Percentiles rank a stretch among this genome's conserved stretches.
Evolutionary conservation across 35 echinoderm and acorn worm genomes (phyloP).

Genomic region (Amphiura filiformis): DNA sequence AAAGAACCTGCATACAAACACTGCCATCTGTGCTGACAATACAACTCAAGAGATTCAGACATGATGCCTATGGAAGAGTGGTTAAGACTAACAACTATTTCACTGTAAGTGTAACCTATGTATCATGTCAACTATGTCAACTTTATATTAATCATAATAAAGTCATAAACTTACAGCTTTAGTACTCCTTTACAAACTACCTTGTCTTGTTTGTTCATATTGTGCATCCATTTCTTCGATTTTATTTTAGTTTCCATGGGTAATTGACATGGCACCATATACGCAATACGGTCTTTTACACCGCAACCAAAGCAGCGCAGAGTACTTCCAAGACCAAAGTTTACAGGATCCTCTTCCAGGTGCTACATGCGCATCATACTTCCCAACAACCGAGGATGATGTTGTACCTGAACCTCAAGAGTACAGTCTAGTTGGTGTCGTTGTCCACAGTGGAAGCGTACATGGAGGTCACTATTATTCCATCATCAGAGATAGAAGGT

Average conservation of each 20-base stretch:
- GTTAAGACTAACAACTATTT: neutral
- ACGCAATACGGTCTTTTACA: neutral
- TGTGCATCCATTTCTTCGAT: too few relatives aligned
- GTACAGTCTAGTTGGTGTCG: slow-evolving; percentile 90
- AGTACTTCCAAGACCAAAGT: too few relatives aligned
- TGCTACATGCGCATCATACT: neutral
- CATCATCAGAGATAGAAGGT: slow-evolving; percentile 45
- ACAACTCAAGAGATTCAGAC: slow-evolving; percentile 97
- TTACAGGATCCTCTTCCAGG: neutral
- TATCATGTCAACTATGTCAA: too few relatives aligned
- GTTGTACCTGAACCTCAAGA: neutral
- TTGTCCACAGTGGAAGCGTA: slow-evolving; percentile 92
- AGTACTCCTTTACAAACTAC: too few relatives aligned
- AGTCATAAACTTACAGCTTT: too few relatives aligned
- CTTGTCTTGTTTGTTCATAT: too few relatives aligned
- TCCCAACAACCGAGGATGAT: neutral
- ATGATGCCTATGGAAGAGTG: slow-evolving; percentile 84
- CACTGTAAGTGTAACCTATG: neutral
- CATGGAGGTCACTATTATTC: slow-evolving; percentile 97
- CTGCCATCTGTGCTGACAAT: slow-evolving; percentile 90
- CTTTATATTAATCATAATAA: too few relatives aligned
- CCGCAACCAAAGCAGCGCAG: neutral
- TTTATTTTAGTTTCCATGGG: slow-evolving; percentile 1
- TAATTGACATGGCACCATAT: neutral
- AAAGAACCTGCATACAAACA: slow-evolving; percentile 93